Evolutionary conservation across 2,888 invertebrate genomes (phyloP).

Genomic region (Dryocosmus kuriphilus): DNA sequence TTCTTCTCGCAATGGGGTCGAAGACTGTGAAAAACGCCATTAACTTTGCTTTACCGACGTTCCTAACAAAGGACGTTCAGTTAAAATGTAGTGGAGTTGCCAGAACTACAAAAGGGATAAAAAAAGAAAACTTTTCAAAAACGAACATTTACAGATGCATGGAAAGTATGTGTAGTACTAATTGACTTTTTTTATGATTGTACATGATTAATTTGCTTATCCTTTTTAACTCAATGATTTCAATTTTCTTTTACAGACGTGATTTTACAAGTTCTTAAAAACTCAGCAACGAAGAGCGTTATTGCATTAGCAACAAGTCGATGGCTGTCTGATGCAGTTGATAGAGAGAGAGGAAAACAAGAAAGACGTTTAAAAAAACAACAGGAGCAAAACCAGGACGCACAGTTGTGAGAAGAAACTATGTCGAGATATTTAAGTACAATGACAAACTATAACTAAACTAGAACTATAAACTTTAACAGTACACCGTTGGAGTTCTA

Average conservation of each 20-base stretch:
- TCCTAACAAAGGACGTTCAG: no score
- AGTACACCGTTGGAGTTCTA: no score
- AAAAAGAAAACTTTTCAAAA: constrained; percentile 6
- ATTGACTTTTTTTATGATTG: not conserved
- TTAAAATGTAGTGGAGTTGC: no score
- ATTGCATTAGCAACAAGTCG: not conserved
- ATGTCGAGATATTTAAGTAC: no score
- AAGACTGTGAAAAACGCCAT: not conserved
- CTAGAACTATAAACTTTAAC: no score
- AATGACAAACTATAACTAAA: no score
- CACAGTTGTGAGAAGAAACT: not conserved
- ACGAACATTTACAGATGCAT: constrained; percentile 7
- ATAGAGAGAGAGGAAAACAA: constrained; percentile 20
- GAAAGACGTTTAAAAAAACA: not conserved
- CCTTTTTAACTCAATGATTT: not conserved
- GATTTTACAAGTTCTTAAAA: no score
- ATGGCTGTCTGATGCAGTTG: constrained; percentile 23
- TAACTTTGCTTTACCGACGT: no score
- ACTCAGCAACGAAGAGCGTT: no score
- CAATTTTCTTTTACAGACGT: no score
- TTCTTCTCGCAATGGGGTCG: not conserved
- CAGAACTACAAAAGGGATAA: not conserved
- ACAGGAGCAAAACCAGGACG: not conserved
- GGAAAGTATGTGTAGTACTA: constrained; percentile 18
- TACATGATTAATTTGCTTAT: not conserved